Evolutionary conservation across 2,888 invertebrate species (phyloP).

Genomic region (Patella pellucida): DNA sequence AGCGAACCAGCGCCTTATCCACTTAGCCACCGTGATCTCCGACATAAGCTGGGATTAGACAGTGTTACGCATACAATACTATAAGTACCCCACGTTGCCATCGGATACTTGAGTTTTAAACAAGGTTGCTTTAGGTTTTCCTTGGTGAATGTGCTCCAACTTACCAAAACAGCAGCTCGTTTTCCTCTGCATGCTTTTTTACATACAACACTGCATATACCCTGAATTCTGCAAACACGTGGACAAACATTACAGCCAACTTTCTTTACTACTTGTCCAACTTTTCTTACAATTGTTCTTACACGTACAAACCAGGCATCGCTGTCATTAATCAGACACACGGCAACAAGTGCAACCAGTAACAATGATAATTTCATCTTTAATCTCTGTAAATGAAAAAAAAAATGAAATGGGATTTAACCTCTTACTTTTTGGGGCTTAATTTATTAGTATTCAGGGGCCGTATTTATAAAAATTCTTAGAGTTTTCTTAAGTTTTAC

Average conservation of each 20-base stretch:
- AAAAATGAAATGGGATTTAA: no score
- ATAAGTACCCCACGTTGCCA: no score
- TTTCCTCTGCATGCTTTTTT: neutral
- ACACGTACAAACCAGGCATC: neutral
- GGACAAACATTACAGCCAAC: neutral
- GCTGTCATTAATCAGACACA: neutral
- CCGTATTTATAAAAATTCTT: no score
- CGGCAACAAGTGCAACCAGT: neutral
- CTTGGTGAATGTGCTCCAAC: neutral
- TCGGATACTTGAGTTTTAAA: no score
- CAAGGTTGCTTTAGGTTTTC: no score
- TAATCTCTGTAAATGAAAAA: neutral
- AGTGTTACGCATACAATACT: no score
- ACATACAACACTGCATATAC: neutral
- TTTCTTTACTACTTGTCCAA: neutral
- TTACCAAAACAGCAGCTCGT: neutral
- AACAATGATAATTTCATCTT: neutral
- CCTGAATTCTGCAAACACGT: neutral
- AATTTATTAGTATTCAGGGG: no score
- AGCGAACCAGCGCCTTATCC: no score
- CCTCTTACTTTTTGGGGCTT: no score
- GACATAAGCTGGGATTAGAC: no score
- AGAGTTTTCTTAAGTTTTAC: no score
- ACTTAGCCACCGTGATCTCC: no score
- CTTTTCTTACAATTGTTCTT: neutral